phyloP scores from a whole-genome alignment of 2,113 vertebrate genomes.

The Oreotrochilus melanogaster region DNA sequence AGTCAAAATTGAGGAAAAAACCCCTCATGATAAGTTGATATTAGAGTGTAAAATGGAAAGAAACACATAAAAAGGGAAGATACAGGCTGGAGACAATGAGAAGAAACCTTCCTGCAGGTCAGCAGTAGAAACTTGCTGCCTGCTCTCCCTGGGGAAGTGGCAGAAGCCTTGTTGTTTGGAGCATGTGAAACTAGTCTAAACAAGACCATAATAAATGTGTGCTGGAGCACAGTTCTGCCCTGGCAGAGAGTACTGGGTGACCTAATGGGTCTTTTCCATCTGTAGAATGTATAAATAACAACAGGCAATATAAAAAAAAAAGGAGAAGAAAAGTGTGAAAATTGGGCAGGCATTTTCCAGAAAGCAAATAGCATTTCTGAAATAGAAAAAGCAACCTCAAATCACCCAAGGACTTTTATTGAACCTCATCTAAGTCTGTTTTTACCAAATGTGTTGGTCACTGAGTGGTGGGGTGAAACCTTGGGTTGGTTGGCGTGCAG shows the following conservation, averaged over 20 bases:
- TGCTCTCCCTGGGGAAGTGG: background rate
- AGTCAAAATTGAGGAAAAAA: background rate
- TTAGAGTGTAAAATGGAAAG: background rate
- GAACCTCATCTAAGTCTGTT: background rate
- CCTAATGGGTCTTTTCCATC: constrained; percentile 31
- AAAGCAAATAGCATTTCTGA: background rate
- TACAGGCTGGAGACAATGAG: background rate
- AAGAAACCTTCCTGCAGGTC: background rate
- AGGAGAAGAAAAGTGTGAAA: background rate
- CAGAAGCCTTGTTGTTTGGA: constrained; percentile 4
- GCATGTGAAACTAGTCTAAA: constrained; percentile 31
- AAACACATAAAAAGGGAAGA: background rate
- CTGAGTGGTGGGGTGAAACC: background rate
- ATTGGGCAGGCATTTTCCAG: background rate
- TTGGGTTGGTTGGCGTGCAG: background rate
- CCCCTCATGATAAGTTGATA: background rate
- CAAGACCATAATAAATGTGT: constrained; percentile 30
- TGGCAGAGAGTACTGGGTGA: background rate
- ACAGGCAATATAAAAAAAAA: background rate
- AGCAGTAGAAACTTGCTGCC: background rate
- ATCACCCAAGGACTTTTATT: background rate
- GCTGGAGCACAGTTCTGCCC: background rate
- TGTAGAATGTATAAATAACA: constrained; percentile 15
- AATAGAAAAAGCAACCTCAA: background rate
- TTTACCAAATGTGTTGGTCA: background rate